Conservation (phyloP, 2,113 vertebrate species). For the Scartelaos histophorus region DNA sequence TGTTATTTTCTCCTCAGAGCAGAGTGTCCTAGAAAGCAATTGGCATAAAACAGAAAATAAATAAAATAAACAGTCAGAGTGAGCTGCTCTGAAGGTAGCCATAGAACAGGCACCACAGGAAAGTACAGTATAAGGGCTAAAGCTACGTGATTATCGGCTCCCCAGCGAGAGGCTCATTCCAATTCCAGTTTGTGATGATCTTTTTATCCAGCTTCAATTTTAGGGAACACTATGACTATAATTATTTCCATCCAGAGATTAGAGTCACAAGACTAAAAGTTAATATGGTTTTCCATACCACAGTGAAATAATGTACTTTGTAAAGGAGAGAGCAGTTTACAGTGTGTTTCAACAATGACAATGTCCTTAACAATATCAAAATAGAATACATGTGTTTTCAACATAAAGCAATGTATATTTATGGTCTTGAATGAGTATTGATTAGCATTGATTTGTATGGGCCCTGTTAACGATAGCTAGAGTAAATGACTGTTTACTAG, state of each 20-base stretch:
- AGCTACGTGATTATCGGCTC: not conserved
- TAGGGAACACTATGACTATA: not conserved
- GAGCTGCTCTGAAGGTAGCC: not conserved
- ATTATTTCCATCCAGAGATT: not conserved
- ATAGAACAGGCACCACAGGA: not conserved
- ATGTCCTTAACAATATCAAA: too few relatives aligned
- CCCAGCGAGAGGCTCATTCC: not conserved
- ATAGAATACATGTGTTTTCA: too few relatives aligned
- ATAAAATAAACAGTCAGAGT: not conserved
- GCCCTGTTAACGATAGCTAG: not conserved
- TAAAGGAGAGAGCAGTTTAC: not conserved
- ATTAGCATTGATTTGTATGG: not conserved
- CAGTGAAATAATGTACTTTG: too few relatives aligned
- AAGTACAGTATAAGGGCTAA: not conserved
- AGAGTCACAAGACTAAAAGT: not conserved
- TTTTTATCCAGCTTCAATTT: not conserved
- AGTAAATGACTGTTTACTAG: too few relatives aligned
- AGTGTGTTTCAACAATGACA: too few relatives aligned
- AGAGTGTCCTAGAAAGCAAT: not conserved
- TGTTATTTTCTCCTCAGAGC: constrained; percentile 7
- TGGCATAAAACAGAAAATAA: not conserved
- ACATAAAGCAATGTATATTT: not conserved
- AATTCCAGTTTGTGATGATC: not conserved
- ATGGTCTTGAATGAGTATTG: not conserved
- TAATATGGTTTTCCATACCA: too few relatives aligned